Evolutionary conservation across 2,113 vertebrate genomes (phyloP).

Genomic region (Neolamprologus falcicula): DNA sequence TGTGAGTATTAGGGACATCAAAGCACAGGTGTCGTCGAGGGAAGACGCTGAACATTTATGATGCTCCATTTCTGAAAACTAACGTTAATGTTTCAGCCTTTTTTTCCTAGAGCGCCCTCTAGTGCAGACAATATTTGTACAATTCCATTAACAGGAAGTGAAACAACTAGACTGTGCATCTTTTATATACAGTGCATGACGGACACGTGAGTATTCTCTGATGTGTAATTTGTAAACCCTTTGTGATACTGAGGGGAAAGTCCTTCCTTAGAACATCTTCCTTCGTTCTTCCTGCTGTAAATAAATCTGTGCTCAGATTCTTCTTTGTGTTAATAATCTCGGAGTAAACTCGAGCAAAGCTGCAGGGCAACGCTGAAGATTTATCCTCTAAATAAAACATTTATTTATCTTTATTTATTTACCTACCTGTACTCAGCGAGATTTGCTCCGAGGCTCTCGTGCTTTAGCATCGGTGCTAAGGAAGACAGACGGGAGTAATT

Average conservation of each 20-base stretch:
- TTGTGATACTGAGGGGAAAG: not conserved
- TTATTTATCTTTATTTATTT: conserved; percentile 44
- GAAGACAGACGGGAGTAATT: conserved; percentile 40
- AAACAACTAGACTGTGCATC: not conserved
- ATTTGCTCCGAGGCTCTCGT: not conserved
- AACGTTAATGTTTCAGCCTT: not conserved
- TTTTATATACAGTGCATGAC: not conserved
- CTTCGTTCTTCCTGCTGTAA: not conserved
- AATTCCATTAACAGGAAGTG: not conserved
- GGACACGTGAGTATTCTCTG: not conserved
- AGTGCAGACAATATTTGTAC: not conserved
- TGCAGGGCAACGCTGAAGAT: not conserved
- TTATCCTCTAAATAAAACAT: not conserved
- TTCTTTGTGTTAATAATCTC: not conserved
- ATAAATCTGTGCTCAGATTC: not conserved
- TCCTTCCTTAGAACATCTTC: not conserved
- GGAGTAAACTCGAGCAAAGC: not conserved
- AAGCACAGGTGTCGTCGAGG: fast-evolving
- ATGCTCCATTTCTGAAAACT: not conserved
- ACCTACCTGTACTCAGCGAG: not conserved
- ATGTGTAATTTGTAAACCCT: not conserved
- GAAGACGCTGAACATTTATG: not conserved
- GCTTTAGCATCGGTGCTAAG: conserved; percentile 13
- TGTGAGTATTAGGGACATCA: not conserved
- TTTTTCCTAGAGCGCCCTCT: not conserved